Evolutionary conservation across 2,888 invertebrate species (phyloP), one percentile per base, ranked within the genome.

Genomic region (Agrenia bidenticulata): DNA sequence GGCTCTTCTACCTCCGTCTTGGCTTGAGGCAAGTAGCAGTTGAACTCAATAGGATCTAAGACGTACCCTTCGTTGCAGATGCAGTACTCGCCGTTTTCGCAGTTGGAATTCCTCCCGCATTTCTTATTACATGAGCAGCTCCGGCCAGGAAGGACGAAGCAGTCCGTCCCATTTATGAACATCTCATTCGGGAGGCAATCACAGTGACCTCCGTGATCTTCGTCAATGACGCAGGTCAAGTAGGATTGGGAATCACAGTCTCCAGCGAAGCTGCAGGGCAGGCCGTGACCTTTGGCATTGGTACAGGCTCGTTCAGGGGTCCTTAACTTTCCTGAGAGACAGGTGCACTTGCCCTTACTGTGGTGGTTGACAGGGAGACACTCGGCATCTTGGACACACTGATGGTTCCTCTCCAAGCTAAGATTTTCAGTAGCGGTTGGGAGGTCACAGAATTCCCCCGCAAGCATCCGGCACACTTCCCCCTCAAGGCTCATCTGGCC

Each of bases 401-500:
- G 24, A 15, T 2, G 21, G n/a, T 5, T 45, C n/a, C 45, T 45
- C 5, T 19, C 45, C 45, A 5, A 45, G 9, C 45, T 5, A n/a
- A 7, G n/a, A 19, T 63, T 15, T 21, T 50, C 15, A 1, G n/a
- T 13, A 39, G 32, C 39, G 4, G 41, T 42, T 9, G 26, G 27
- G 13, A 64, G 9, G 23, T 56, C 32, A 24, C 65, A 65, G 26
- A 41, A 23, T 42, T 65, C 65, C 21, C 65, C 65, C 13, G 24
- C 61, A 19, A 65, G 19, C 23, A 39, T 15, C 2, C 41, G 27
- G 26, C 65, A 65, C n/a, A 39, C 37, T 37, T 55, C 13, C 15
- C 1, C 17, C n/a, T 64, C 59, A 26, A 42, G 57, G 27, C 15
- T 32, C 61, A 65, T 57, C n/a, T 65, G 65, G 17, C 57, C 61